Evolutionary conservation across 2,797 vertebrate genomes (phyloP).

Genomic region (Ctenopoma kingsleyae): DNA sequence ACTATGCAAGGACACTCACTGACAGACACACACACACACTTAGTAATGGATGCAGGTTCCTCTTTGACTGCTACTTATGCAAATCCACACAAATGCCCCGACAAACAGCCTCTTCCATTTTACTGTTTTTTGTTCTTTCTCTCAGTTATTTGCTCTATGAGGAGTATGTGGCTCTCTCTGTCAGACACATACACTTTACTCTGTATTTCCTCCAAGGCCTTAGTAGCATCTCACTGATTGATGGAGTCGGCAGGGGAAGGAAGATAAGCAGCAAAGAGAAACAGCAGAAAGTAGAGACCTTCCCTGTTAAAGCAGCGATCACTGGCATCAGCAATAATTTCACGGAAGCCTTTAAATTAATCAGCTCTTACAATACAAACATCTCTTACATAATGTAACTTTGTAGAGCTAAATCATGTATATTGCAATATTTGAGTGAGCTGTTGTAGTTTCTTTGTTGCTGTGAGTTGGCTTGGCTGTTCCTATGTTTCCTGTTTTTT

Average conservation of each 20-base stretch:
- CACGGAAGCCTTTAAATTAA: not conserved
- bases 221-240: slow-evolving; percentile 26
- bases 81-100: slow-evolving; percentile 1
- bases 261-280: slow-evolving; percentile 25
- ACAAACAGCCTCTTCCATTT: not conserved
- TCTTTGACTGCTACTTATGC: not conserved
- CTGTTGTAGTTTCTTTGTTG: not conserved
- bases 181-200: slow-evolving; percentile 1
- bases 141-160: not conserved
- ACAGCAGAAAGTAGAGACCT: not conserved
- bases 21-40: not conserved
- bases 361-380: not conserved
- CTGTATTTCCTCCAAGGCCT: slow-evolving; percentile 30
- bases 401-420: not conserved
- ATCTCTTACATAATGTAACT: not conserved
- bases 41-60: not conserved
- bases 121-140: not conserved
- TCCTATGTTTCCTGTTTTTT: slow-evolving; percentile 10
- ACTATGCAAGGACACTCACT: not conserved
- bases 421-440: not conserved
- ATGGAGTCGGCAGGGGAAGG: slow-evolving; percentile 16
- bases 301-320: not conserved
- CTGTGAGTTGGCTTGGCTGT: not conserved
- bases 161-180: not conserved
- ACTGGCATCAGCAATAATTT: not conserved